Conservation (phyloP, 1,140 invertebrate species). For the Penaeus chinensis region DNA sequence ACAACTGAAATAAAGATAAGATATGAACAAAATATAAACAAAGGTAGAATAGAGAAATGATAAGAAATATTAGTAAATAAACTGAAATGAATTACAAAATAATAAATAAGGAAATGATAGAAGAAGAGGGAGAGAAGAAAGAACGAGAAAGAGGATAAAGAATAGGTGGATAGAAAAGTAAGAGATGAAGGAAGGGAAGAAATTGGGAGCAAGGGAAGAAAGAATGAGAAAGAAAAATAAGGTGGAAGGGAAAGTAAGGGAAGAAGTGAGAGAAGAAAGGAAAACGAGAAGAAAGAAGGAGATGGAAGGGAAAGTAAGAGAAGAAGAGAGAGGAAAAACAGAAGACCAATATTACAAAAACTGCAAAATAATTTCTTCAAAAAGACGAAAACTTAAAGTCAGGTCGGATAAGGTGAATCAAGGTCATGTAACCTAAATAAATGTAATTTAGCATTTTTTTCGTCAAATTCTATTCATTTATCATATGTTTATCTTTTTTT, state of each 20-base stretch:
- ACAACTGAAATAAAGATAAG: too few relatives aligned
- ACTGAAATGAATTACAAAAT: not conserved
- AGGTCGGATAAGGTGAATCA: not conserved
- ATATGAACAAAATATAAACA: too few relatives aligned
- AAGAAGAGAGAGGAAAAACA: not conserved
- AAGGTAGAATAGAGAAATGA: not conserved
- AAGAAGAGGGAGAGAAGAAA: not conserved
- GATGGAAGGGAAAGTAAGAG: too few relatives aligned
- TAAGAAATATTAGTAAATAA: not conserved
- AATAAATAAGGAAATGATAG: not conserved
- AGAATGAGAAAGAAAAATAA: not conserved
- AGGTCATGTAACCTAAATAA: too few relatives aligned
- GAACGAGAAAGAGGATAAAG: not conserved
- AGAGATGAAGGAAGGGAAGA: not conserved
- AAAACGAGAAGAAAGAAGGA: not conserved
- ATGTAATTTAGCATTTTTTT: too few relatives aligned
- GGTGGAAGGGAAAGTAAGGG: not conserved
- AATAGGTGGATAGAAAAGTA: not conserved
- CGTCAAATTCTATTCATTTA: too few relatives aligned
- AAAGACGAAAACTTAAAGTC: not conserved
- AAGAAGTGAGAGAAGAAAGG: not conserved
- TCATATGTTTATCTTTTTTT: too few relatives aligned
- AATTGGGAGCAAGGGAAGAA: not conserved
- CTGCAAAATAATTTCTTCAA: too few relatives aligned
- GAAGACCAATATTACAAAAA: not conserved